These are phyloP conservation scores for Corythoichthys haematopterus DNA, from an alignment of 2,113 vertebrate species.

Conservation along the genomic window DNA sequence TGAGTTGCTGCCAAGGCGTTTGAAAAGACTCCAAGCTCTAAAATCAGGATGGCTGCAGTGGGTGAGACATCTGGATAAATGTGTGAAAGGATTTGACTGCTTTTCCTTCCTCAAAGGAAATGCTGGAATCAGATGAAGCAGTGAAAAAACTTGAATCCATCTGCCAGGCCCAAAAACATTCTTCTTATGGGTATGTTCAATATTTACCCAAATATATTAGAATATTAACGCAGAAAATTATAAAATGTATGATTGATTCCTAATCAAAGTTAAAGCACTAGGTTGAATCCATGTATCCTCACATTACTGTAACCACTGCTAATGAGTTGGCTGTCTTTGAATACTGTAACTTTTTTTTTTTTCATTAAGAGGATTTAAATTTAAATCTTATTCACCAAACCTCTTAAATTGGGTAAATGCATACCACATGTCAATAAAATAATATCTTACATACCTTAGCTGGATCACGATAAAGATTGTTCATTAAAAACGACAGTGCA, in stretches of 20 bases:
- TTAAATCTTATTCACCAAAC: background rate
- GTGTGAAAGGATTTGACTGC: conserved; percentile 14
- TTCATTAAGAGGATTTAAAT: background rate
- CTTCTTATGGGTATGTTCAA: background rate
- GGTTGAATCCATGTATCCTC: background rate
- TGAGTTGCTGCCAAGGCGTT: conserved; percentile 11
- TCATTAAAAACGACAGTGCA: too few relatives aligned
- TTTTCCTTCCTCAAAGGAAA: conserved; percentile 7
- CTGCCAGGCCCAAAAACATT: background rate
- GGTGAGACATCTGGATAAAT: conserved; percentile 13
- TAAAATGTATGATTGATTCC: background rate
- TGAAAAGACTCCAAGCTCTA: conserved; percentile 14
- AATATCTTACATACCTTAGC: too few relatives aligned
- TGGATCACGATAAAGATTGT: too few relatives aligned
- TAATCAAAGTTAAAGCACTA: background rate
- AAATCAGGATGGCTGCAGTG: conserved; percentile 7
- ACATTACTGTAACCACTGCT: background rate
- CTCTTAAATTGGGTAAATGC: background rate
- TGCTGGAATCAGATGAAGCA: conserved; percentile 8
- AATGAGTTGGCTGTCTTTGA: conserved; percentile 14
- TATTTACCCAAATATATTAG: background rate
- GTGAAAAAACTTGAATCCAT: conserved; percentile 3
- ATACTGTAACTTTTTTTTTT: background rate
- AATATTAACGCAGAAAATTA: background rate
- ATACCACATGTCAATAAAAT: too few relatives aligned